Percentiles rank a stretch among this genome's conserved stretches.
Conservation (phyloP, 2,888 invertebrate genomes). For the Argyra leucocephala region DNA sequence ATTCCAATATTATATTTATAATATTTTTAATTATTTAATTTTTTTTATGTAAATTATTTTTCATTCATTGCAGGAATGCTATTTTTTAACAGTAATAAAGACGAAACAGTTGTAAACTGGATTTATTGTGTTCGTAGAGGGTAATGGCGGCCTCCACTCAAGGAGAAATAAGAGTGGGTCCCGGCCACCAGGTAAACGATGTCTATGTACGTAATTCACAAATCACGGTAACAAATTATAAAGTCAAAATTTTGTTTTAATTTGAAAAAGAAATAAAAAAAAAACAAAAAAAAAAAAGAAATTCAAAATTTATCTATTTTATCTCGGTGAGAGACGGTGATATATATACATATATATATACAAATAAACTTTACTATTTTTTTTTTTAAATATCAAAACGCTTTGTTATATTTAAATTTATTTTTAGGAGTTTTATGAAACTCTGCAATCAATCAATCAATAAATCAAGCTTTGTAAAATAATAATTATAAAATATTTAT, state of each 20-base stretch:
- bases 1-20: no score
- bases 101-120: constrained; percentile 11
- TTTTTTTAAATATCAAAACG: background rate
- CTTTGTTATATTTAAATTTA: background rate
- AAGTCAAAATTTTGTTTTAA: constrained; percentile 11
- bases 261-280: constrained; percentile 9
- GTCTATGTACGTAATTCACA: constrained; percentile 54
- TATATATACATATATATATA: background rate
- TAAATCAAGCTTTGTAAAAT: no score
- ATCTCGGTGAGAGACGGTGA: background rate
- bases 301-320: constrained; percentile 4
- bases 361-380: background rate
- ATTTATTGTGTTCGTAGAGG: constrained; percentile 40
- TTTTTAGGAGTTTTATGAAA: background rate
- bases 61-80: constrained; percentile 1
- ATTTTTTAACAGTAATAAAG: background rate
- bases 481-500: no score
- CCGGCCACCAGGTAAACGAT: constrained; percentile 65
- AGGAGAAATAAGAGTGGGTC: constrained; percentile 69
- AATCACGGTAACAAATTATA: constrained; percentile 47
- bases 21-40: no score
- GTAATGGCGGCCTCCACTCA: constrained; percentile 58
- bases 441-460: constrained; percentile 1
- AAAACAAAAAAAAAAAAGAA: constrained; percentile 10
- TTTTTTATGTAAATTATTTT: no score